Evolutionary conservation across 2,797 vertebrate genomes (phyloP).

Genomic region (Zenarchopterus dispar): DNA sequence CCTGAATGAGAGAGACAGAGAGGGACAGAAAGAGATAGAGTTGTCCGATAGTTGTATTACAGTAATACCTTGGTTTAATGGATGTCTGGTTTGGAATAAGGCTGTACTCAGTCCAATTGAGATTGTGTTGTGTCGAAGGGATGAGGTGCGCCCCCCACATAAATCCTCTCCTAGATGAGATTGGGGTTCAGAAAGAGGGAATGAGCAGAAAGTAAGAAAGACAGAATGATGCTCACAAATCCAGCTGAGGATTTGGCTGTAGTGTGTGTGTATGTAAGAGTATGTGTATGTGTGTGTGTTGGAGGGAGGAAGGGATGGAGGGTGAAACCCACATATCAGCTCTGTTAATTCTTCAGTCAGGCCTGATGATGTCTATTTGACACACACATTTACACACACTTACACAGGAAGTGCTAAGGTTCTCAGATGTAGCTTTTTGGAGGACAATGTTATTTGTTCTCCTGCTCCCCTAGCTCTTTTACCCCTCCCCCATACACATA

Average conservation of each 20-base stretch:
- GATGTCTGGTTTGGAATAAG: slow-evolving; percentile 76
- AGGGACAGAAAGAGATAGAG: slow-evolving; percentile 63
- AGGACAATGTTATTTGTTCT: slow-evolving; percentile 53
- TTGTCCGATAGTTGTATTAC: slow-evolving; percentile 75
- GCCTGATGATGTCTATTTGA: slow-evolving; percentile 48
- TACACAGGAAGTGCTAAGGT: slow-evolving; percentile 48
- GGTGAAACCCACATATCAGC: slow-evolving; percentile 52
- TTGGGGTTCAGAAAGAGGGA: slow-evolving; percentile 71
- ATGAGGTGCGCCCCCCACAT: slow-evolving; percentile 66
- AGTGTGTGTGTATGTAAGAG: slow-evolving; percentile 32
- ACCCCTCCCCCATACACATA: slow-evolving; percentile 17
- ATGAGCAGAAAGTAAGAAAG: slow-evolving; percentile 69
- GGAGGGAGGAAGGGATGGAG: slow-evolving; percentile 5
- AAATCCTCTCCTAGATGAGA: slow-evolving; percentile 77
- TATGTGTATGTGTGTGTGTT: slow-evolving; percentile 18
- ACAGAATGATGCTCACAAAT: slow-evolving; percentile 73
- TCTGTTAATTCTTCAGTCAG: slow-evolving; percentile 68
- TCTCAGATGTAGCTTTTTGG: slow-evolving; percentile 58
- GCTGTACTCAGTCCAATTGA: slow-evolving; percentile 72
- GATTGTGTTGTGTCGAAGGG: slow-evolving; percentile 70
- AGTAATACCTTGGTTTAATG: slow-evolving; percentile 79
- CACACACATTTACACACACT: slow-evolving; percentile 41
- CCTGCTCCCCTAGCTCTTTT: slow-evolving; percentile 47
- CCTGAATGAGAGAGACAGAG: slow-evolving; percentile 59
- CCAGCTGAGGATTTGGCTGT: slow-evolving; percentile 71